These are phyloP conservation scores for Drepana falcataria DNA, from an alignment of 2,888 invertebrate species.

Conservation along the genomic window DNA sequence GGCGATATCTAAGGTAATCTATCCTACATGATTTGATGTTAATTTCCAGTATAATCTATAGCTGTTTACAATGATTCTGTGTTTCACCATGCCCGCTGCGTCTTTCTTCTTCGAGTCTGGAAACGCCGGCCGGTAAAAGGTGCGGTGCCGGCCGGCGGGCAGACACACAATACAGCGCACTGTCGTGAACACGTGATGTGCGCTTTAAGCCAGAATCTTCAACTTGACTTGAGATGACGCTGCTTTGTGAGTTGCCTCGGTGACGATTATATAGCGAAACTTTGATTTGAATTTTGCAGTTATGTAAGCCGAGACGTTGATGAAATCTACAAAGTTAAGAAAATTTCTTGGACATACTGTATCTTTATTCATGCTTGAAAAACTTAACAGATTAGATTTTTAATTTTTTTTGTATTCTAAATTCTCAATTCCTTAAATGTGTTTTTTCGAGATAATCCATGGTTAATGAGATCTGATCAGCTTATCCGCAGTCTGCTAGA, in stretches of 20 bases:
- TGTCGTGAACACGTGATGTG: constrained; percentile 42
- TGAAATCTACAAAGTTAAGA: not conserved
- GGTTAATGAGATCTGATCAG: too few relatives aligned
- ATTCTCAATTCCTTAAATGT: too few relatives aligned
- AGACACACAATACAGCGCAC: constrained; percentile 10
- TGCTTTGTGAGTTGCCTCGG: not conserved
- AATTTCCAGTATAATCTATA: not conserved
- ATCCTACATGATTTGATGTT: not conserved
- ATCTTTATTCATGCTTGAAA: not conserved
- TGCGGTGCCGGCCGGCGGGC: constrained; percentile 29
- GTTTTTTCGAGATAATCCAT: too few relatives aligned
- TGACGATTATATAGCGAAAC: not conserved
- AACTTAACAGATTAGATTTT: too few relatives aligned
- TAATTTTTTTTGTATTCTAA: too few relatives aligned
- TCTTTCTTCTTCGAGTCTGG: constrained; percentile 16
- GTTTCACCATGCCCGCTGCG: not conserved
- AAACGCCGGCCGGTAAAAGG: constrained; percentile 31
- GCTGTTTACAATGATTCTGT: too few relatives aligned
- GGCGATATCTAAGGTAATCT: not conserved
- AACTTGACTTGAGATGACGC: not conserved
- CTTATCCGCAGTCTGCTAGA: constrained; percentile 16
- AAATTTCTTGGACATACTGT: not conserved
- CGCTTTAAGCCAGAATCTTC: constrained; percentile 1
- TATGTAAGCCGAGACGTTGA: not conserved
- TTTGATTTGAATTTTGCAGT: not conserved